Evolutionary conservation across 2,888 invertebrate species (phyloP).

Genomic region (Megalurothrips usitatus): DNA sequence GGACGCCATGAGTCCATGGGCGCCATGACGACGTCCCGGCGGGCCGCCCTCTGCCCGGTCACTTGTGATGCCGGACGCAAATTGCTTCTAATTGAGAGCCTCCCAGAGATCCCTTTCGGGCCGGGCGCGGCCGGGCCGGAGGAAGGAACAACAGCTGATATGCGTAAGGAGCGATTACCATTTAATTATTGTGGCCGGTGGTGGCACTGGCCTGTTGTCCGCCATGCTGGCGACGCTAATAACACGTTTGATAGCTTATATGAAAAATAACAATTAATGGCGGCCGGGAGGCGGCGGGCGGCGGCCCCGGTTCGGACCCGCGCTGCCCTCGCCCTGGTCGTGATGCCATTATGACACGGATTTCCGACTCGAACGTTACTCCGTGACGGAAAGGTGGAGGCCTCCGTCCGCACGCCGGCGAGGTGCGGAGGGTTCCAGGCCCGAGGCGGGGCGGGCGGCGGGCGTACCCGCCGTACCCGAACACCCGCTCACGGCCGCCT

Average conservation of each 20-base stretch:
- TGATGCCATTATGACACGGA: slow-evolving; percentile 16
- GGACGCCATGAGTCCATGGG: no score
- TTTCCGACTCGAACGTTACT: background rate
- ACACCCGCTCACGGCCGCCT: no score
- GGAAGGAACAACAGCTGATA: background rate
- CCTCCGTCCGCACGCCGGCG: no score
- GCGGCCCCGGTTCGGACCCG: background rate
- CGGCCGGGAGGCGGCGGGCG: background rate
- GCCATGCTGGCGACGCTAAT: slow-evolving; percentile 5
- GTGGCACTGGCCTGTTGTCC: background rate
- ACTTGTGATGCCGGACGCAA: background rate
- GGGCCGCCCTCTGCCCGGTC: background rate
- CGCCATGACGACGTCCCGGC: background rate
- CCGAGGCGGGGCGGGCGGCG: no score
- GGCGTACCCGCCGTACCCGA: no score
- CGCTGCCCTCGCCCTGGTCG: background rate
- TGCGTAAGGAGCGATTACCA: slow-evolving; percentile 26
- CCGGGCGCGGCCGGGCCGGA: background rate
- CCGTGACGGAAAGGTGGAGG: background rate
- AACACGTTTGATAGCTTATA: slow-evolving; percentile 20
- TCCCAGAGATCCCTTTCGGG: background rate
- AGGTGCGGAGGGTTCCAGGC: background rate
- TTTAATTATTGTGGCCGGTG: slow-evolving; percentile 14
- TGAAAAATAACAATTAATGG: slow-evolving; percentile 25
- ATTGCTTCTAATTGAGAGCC: slow-evolving; percentile 22